phyloP scores from a whole-genome alignment of 2,888 invertebrate species.

The Sialis fuliginosa region DNA sequence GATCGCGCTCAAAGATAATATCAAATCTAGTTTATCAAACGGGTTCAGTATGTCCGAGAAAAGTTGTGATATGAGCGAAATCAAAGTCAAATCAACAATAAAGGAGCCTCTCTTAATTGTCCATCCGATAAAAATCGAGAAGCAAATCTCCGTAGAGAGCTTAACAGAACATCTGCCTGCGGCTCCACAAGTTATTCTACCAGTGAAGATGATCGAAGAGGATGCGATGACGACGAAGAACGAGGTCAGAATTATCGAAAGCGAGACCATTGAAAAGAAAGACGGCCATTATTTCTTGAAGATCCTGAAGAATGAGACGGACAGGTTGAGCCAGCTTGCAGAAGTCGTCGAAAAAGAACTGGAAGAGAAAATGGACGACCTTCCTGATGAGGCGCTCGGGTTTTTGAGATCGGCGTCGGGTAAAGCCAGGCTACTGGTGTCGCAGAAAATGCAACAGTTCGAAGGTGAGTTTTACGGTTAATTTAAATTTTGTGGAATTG shows the following conservation, averaged over 20 bases:
- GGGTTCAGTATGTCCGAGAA: not conserved
- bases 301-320: slow-evolving; percentile 55
- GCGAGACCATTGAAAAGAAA: slow-evolving; percentile 27
- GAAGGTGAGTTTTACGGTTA: slow-evolving; percentile 35
- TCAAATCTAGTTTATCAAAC: not conserved
- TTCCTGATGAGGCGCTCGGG: slow-evolving; percentile 67
- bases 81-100: not conserved
- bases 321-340: slow-evolving; percentile 46
- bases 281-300: slow-evolving; percentile 66
- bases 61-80: not conserved
- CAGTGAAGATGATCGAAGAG: slow-evolving; percentile 15
- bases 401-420: slow-evolving; percentile 75
- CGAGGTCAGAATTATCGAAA: slow-evolving; percentile 17
- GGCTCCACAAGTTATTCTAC: slow-evolving; percentile 26
- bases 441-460: slow-evolving; percentile 92
- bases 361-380: slow-evolving; percentile 28
- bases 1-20: slow-evolving; percentile 11
- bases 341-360: slow-evolving; percentile 52
- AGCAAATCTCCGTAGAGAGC: slow-evolving; percentile 13
- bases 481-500: not conserved
- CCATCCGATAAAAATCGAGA: slow-evolving; percentile 1
- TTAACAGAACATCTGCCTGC: slow-evolving; percentile 26
- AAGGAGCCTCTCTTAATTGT: not conserved
- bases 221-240: slow-evolving; percentile 1
- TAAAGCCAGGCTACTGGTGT: slow-evolving; percentile 73